phyloP scores from a whole-genome alignment of 2,888 invertebrate species.

The Drosophila pegasa region DNA sequence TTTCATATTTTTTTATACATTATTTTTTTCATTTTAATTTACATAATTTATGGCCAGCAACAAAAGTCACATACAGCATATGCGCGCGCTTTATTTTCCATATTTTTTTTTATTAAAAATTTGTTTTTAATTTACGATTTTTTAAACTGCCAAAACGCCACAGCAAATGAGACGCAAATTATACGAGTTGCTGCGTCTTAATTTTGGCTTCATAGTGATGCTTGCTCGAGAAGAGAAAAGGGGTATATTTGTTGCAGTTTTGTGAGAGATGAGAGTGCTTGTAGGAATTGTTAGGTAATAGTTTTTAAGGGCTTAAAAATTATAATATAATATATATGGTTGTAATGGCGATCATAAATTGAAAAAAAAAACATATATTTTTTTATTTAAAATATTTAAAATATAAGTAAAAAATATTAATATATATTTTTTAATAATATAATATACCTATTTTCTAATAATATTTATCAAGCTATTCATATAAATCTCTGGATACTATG shows the following conservation, averaged over 20 bases:
- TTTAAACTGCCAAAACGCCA: slow-evolving; percentile 48
- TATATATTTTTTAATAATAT: no score
- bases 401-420: no score
- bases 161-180: slow-evolving; percentile 63
- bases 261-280: background rate
- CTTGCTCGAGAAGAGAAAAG: background rate
- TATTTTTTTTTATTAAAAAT: slow-evolving; percentile 66
- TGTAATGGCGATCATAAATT: no score
- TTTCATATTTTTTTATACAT: slow-evolving; percentile 39
- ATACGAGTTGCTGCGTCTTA: slow-evolving; percentile 26
- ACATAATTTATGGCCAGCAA: slow-evolving; percentile 76
- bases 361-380: no score
- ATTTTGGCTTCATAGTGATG: background rate
- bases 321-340: background rate
- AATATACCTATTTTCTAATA: no score
- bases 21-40: slow-evolving; percentile 54
- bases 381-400: no score
- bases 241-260: background rate
- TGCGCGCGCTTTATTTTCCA: slow-evolving; percentile 36
- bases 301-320: background rate
- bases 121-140: slow-evolving; percentile 70
- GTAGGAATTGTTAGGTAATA: background rate
- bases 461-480: no score
- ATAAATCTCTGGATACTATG: no score
- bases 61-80: slow-evolving; percentile 74